Base-by-base conservation (phyloP, 2,113 vertebrate species). In the Zootoca vivipara region DNA sequence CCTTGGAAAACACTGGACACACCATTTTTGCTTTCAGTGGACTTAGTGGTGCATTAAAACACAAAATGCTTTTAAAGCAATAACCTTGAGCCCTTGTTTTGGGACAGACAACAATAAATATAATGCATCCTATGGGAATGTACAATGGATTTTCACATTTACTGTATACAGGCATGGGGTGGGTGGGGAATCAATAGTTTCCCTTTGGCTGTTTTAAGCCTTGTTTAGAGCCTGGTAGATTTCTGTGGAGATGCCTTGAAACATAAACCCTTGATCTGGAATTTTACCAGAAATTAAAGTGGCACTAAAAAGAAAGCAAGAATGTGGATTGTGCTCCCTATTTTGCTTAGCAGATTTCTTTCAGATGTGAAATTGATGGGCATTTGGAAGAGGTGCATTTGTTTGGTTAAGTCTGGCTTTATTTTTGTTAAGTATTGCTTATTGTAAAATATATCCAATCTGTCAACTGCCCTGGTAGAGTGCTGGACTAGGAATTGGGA, bases 51-150 rank as follows among this genome's bases (percentile, higher is more conserved):
- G 92, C 94, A 90, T 94, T 92, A 94, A 91, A 95, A 16, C 84
- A 85, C 83, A 2, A 10, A 91, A 93, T 95, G 75, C 95, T 98
- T 98, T 98, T 96, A 97, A 95, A 94, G 96, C 95, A 96, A 91
- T 97, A 97, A 97, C 96, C 97, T 97, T 97, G 95, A 97, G 94
- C 96, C 95, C 92, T 96, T 96, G 95, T 97, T 98, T 97, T 96
- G 97, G 95, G 95, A 96, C 96, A 96, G 96, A 97, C 96, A 98
- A 95, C 95, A 97, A 97, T 98, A 97, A 97, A 96, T 94, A 97
- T 96, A 97, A 98, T 97, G 93, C 94, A 94, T 96, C 97, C 96
- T 89, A 74, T 93, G 96, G 97, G 97, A 97, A 95, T 94, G 90
- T 93, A 94, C 89, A 96, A 94, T 95, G 84, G 87, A 89, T 95